phyloP scores from a whole-genome alignment of 2,888 invertebrate species.

The Meta bourneti region DNA sequence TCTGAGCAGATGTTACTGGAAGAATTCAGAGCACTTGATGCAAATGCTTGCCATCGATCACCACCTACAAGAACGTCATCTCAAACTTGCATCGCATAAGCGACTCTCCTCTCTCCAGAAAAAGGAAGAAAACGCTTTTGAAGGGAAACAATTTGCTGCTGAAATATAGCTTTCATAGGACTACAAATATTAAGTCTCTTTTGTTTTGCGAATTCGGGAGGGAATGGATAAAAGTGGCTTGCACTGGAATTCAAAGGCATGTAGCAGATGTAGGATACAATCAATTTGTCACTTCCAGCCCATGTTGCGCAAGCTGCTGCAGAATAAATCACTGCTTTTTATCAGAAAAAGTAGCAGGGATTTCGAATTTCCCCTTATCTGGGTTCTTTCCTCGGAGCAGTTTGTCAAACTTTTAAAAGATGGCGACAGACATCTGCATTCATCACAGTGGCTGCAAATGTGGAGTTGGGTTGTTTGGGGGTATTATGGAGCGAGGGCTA shows the following conservation, averaged over 20 bases:
- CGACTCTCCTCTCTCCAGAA: background rate
- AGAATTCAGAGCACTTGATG: background rate
- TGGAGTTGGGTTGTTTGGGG: too few relatives aligned
- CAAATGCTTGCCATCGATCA: background rate
- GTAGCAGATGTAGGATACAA: background rate
- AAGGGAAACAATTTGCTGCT: background rate
- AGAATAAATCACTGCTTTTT: slow-evolving; percentile 6
- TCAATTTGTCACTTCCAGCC: slow-evolving; percentile 24
- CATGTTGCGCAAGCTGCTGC: background rate
- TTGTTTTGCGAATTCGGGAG: background rate
- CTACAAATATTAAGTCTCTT: background rate
- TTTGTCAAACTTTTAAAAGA: background rate
- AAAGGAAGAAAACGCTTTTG: background rate
- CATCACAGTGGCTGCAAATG: too few relatives aligned
- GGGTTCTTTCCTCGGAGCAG: background rate
- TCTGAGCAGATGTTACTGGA: too few relatives aligned
- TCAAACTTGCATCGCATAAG: background rate
- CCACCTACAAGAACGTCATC: background rate
- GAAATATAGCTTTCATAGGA: background rate
- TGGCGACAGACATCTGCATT: background rate
- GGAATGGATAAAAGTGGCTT: background rate
- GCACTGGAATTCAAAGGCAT: background rate
- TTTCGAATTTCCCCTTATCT: background rate
- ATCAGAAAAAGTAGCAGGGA: background rate
- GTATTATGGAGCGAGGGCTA: too few relatives aligned